Evolutionary conservation across 37 sponge, comb jelly and placozoan species (phyloP).

Genomic region (Diacarnus erythraeanus): DNA sequence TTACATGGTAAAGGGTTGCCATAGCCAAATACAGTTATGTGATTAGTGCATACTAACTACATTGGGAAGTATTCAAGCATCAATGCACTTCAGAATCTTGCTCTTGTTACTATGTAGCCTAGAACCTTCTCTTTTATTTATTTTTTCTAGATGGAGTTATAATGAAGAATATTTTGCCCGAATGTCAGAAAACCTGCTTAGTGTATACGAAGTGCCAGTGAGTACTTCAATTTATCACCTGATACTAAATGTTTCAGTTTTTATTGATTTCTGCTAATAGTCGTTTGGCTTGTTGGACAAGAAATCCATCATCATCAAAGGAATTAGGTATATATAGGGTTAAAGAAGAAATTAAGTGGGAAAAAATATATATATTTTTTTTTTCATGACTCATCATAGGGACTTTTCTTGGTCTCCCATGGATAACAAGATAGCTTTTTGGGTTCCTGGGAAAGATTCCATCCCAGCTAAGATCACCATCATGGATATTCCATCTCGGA

Average conservation of each 20-base stretch:
- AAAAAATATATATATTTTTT: not conserved
- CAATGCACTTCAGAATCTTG: not conserved
- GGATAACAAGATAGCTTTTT: constrained; percentile 87
- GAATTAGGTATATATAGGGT: constrained; percentile 52
- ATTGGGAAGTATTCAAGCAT: too few relatives aligned
- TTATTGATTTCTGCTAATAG: constrained; percentile 42
- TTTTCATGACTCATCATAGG: constrained; percentile 9
- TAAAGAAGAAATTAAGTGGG: not conserved
- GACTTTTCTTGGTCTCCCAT: constrained; percentile 94
- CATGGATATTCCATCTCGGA: constrained; percentile 81
- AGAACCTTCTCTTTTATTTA: not conserved
- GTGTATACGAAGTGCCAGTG: constrained; percentile 84
- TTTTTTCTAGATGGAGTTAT: constrained; percentile 81
- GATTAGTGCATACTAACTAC: too few relatives aligned
- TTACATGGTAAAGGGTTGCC: too few relatives aligned
- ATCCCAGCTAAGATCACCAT: constrained; percentile 95
- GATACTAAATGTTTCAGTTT: not conserved
- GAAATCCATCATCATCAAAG: constrained; percentile 66
- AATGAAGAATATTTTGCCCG: constrained; percentile 88
- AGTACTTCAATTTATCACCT: constrained; percentile 8
- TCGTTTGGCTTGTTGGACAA: constrained; percentile 79
- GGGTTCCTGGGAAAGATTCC: constrained; percentile 87
- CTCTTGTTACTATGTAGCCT: not conserved
- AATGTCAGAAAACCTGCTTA: constrained; percentile 68
- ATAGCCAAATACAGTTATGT: too few relatives aligned